phyloP scores from a whole-genome alignment of 2,797 vertebrate species.

The Hyperoplus lanceolatus region DNA sequence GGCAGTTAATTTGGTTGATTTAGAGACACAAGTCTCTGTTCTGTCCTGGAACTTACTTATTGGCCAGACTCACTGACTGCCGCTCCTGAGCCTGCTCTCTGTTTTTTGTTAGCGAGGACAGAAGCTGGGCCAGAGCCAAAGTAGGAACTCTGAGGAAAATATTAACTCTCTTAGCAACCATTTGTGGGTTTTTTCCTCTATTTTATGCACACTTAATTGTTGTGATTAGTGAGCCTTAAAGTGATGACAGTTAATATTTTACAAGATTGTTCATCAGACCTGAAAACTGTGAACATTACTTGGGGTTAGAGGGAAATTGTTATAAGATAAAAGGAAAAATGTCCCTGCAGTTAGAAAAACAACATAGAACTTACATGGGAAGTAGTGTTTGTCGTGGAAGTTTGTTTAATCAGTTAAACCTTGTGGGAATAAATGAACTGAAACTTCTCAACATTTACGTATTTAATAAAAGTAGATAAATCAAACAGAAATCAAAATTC shows the following conservation, averaged over 20 bases:
- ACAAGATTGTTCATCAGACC: constrained; percentile 6
- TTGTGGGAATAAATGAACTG: too few relatives aligned
- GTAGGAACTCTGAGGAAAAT: constrained; percentile 34
- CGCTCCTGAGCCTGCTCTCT: constrained; percentile 43
- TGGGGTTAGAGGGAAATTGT: neutral
- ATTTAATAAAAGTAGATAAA: too few relatives aligned
- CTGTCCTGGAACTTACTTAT: constrained; percentile 60
- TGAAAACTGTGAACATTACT: neutral
- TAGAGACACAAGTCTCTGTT: constrained; percentile 46
- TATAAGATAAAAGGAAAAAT: constrained; percentile 2
- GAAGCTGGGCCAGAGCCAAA: constrained; percentile 52
- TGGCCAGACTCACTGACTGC: constrained; percentile 73
- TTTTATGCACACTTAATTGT: neutral
- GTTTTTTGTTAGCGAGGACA: constrained; percentile 48
- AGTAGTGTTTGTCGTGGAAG: neutral
- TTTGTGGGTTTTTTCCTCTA: constrained; percentile 20
- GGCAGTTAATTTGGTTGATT: constrained; percentile 67
- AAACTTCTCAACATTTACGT: too few relatives aligned
- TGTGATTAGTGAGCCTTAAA: constrained; percentile 10
- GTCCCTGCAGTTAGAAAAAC: neutral
- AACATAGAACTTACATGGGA: constrained; percentile 16
- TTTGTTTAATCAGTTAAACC: too few relatives aligned
- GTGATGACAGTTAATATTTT: constrained; percentile 21
- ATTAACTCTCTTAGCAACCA: constrained; percentile 41
- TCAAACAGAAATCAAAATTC: too few relatives aligned